A percentile compares a stretch with the other conserved stretches of the same genome.
Conservation (phyloP, 1,140 invertebrate species). For the Neuroterus valhalla region DNA sequence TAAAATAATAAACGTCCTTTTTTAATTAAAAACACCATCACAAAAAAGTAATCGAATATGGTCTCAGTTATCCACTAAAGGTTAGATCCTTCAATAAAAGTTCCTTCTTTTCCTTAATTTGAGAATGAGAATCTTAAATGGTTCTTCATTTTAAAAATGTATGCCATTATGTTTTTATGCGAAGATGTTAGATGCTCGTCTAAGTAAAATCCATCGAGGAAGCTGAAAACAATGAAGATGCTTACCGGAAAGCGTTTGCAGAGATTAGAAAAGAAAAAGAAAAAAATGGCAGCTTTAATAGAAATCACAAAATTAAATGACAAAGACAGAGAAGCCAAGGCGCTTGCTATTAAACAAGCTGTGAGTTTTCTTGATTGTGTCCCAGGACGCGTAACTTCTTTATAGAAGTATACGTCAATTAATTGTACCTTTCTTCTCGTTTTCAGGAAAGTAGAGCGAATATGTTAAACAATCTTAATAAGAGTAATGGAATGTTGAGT, state of each 20-base stretch:
- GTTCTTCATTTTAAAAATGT: too few relatives aligned
- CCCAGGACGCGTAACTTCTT: too few relatives aligned
- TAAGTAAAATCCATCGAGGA: conserved; percentile 24
- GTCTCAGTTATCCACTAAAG: background rate
- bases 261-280: conserved; percentile 79
- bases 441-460: background rate
- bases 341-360: conserved; percentile 47
- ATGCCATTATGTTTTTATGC: background rate
- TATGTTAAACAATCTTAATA: background rate
- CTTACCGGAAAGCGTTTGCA: conserved; percentile 71
- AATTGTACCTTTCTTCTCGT: background rate
- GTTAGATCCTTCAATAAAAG: background rate
- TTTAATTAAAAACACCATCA: background rate
- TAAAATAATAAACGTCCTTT: background rate
- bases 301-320: conserved; percentile 80
- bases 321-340: conserved; percentile 69
- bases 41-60: background rate
- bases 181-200: background rate
- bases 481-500: background rate
- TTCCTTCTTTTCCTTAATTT: background rate
- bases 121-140: too few relatives aligned
- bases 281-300: conserved; percentile 79
- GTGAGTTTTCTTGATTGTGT: too few relatives aligned
- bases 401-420: background rate
- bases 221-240: conserved; percentile 55